Evolutionary conservation across 2,797 vertebrate species (phyloP), one percentile per base, ranked within the genome.

Genomic region (Paedocypris micromegethes): DNA sequence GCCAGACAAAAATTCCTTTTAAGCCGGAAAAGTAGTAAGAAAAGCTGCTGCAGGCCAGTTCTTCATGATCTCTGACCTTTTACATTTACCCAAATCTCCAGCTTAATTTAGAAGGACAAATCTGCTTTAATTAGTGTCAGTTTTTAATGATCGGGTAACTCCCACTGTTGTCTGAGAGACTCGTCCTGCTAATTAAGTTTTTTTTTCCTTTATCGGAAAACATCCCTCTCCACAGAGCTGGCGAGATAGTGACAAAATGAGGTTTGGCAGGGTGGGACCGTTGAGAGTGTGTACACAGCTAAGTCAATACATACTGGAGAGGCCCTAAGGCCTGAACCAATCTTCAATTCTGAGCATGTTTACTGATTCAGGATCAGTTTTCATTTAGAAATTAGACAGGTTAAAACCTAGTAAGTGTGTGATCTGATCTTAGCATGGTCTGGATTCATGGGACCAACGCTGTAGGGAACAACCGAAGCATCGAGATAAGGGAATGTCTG

Each of bases 101-200:
- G 49, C 64, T 68, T 74, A 66, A 79, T 66, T 73, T 42, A 58
- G 54, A 51, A 73, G 66, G 73, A 79, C 75, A 77, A 73, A 75
- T 69, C 73, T 58, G 58, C 9, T 66, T 64, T 75, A 63, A 72
- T 75, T 66, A 77, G 47, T 66, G 60, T 64, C 64, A 44, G 53
- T 58, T 47, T 67, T 65, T 71, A 69, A 72, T 63, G 62, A 69
- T 72, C 75, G 72, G 71, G 65, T 72, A 71, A 72, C 66, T 73
- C 56, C 59, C 56, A 57, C 8, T 60, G 44, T 50, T 68, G 55
- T 50, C 61, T 46, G 55, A 9, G 50, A 62, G 53, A 48, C 47
- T 43, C 48, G 68, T 62, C 48, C 60, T 61, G 55, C 53, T 75
- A 73, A 75, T 66, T 72, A 52, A 54, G 66, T 38, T 58, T 70